Conservation (phyloP, 2,888 invertebrate species). For the Galerucella calmariensis region DNA sequence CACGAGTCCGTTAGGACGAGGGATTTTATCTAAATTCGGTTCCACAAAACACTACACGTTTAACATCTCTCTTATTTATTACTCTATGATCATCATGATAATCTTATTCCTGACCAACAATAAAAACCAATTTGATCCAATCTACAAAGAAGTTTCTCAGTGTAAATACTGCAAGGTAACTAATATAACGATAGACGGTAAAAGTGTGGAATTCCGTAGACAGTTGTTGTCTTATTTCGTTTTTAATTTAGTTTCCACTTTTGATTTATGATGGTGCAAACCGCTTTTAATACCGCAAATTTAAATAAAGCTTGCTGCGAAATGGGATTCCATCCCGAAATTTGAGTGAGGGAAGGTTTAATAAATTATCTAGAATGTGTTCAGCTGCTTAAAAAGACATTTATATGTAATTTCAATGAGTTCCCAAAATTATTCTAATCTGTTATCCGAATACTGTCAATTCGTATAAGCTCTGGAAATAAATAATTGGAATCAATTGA, state of each 20-base stretch:
- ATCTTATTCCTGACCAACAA: too few species aligned
- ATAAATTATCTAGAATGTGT: conserved; percentile 20
- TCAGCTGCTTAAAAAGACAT: conserved; percentile 18
- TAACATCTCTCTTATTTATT: too few species aligned
- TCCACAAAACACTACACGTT: too few species aligned
- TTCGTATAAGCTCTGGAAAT: too few species aligned
- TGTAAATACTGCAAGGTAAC: conserved; percentile 52
- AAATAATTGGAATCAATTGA: too few species aligned
- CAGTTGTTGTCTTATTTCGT: conserved; percentile 51
- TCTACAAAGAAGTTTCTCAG: neutral
- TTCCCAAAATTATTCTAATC: too few species aligned
- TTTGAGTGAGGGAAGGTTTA: conserved; percentile 4
- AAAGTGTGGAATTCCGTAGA: conserved; percentile 52
- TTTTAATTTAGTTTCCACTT: conserved; percentile 52
- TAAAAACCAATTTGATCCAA: too few species aligned
- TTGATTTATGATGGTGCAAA: conserved; percentile 50
- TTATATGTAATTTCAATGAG: neutral
- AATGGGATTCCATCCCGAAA: conserved; percentile 14
- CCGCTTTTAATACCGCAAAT: conserved; percentile 46
- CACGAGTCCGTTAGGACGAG: too few species aligned
- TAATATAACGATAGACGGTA: conserved; percentile 58
- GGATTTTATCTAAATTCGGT: too few species aligned
- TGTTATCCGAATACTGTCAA: too few species aligned
- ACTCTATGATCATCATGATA: too few species aligned
- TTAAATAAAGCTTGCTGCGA: conserved; percentile 41